Conservation (phyloP, 1,140 invertebrate species). For the Drosophila punjabiensis region DNA sequence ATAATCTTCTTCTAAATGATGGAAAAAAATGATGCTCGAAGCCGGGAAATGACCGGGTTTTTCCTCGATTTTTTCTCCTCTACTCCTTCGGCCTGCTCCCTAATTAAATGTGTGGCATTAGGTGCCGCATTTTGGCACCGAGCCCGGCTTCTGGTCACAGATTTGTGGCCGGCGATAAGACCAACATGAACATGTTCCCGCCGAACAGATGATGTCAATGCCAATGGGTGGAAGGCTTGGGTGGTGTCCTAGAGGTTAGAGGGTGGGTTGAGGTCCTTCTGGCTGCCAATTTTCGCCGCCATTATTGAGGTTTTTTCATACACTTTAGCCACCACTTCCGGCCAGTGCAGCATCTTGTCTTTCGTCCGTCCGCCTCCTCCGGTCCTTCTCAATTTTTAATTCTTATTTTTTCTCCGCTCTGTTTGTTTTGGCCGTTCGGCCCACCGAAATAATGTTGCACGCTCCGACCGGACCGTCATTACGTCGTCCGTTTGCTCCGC, state of each 20-base stretch:
- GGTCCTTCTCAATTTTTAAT: slow-evolving; percentile 34
- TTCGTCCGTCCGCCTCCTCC: slow-evolving; percentile 18
- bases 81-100: slow-evolving; percentile 8
- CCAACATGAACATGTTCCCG: slow-evolving; percentile 38
- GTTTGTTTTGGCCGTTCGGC: slow-evolving; percentile 34
- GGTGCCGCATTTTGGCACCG: slow-evolving; percentile 61
- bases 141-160: slow-evolving; percentile 42
- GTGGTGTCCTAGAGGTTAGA: background rate
- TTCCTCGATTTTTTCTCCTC: slow-evolving; percentile 3
- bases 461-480: slow-evolving; percentile 51
- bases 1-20: slow-evolving; percentile 71
- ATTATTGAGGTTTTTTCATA: slow-evolving; percentile 64
- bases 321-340: slow-evolving; percentile 54
- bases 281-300: slow-evolving; percentile 56
- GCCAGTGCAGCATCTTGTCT: slow-evolving; percentile 38
- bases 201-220: slow-evolving; percentile 54
- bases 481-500: slow-evolving; percentile 23
- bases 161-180: slow-evolving; percentile 53
- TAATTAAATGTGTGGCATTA: slow-evolving; percentile 68
- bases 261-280: slow-evolving; percentile 23
- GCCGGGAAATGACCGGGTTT: slow-evolving; percentile 33
- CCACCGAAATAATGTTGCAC: slow-evolving; percentile 48
- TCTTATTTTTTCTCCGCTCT: slow-evolving; percentile 19
- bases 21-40: slow-evolving; percentile 55
- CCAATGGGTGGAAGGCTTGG: background rate